These are phyloP conservation scores for Scaptomyza tumidula DNA, from an alignment of 2,888 invertebrate genomes.

Conservation along the genomic window DNA sequence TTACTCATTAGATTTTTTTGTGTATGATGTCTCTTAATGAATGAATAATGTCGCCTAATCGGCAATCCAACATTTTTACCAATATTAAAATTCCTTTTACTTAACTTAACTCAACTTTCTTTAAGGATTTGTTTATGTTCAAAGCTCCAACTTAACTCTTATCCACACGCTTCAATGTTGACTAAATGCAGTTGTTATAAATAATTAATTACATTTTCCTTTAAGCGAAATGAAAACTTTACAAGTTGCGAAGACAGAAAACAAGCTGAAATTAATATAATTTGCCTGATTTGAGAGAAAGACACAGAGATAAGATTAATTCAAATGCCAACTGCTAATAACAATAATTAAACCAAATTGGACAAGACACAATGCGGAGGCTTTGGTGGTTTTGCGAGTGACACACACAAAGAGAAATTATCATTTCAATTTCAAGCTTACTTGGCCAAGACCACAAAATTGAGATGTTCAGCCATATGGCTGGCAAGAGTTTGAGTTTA, in stretches of 20 bases:
- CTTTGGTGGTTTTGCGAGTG: conserved; percentile 29
- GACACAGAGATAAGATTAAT: conserved; percentile 24
- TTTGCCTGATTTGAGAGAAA: conserved; percentile 10
- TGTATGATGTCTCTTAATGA: too few relatives aligned
- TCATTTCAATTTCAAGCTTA: conserved; percentile 60
- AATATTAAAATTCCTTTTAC: neutral
- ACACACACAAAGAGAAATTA: conserved; percentile 43
- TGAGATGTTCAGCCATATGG: conserved; percentile 32
- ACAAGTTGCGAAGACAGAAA: conserved; percentile 13
- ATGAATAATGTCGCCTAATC: too few relatives aligned
- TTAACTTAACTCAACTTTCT: neutral
- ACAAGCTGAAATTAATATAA: conserved; percentile 32
- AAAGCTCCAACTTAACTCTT: too few relatives aligned
- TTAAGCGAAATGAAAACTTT: conserved; percentile 21
- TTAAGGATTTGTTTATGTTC: neutral
- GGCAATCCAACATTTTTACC: too few relatives aligned
- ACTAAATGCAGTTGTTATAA: neutral
- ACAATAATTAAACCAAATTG: conserved; percentile 62
- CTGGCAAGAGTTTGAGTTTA: neutral
- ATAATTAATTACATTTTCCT: conserved; percentile 2
- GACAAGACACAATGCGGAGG: conserved; percentile 14
- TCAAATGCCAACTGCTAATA: conserved; percentile 40
- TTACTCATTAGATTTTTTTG: too few relatives aligned
- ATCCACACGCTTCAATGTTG: too few relatives aligned
- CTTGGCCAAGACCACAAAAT: conserved; percentile 37